Conservation (phyloP, 2,888 invertebrate genomes). For the Lissonota sp. region DNA sequence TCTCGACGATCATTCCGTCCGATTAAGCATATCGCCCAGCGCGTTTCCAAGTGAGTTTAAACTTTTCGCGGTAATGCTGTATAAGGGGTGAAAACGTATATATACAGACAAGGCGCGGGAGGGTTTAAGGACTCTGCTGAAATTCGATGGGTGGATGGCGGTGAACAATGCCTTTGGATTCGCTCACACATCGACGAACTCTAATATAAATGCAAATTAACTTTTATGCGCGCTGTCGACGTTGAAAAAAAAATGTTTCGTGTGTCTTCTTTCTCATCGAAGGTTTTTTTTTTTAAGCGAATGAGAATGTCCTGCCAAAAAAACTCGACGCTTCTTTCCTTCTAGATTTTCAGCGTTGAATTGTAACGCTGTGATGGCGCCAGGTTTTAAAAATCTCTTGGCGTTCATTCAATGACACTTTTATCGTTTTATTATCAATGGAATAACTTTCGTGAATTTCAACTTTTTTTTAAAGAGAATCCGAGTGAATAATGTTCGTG, state of each 20-base stretch:
- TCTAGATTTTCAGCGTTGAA: slow-evolving; percentile 9
- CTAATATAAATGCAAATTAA: slow-evolving; percentile 81
- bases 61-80: slow-evolving; percentile 63
- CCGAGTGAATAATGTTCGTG: no score
- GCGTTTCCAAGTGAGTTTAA: slow-evolving; percentile 71
- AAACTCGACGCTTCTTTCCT: no score
- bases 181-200: slow-evolving; percentile 74
- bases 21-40: slow-evolving; percentile 71
- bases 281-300: slow-evolving; percentile 3
- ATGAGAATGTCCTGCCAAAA: slow-evolving; percentile 34
- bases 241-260: slow-evolving; percentile 36
- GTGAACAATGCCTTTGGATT: slow-evolving; percentile 72
- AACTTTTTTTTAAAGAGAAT: no score
- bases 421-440: no score
- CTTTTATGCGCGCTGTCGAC: slow-evolving; percentile 59
- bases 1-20: slow-evolving; percentile 76
- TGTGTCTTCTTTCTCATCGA: slow-evolving; percentile 40
- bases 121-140: slow-evolving; percentile 61
- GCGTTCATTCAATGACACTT: no score
- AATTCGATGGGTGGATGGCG: slow-evolving; percentile 72
- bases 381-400: no score
- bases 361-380: no score
- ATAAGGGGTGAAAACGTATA: slow-evolving; percentile 8
- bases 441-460: no score
- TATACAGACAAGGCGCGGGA: not conserved